Evolutionary conservation across 2,888 invertebrate genomes (phyloP).

Genomic region (Mythimna lalbum): DNA sequence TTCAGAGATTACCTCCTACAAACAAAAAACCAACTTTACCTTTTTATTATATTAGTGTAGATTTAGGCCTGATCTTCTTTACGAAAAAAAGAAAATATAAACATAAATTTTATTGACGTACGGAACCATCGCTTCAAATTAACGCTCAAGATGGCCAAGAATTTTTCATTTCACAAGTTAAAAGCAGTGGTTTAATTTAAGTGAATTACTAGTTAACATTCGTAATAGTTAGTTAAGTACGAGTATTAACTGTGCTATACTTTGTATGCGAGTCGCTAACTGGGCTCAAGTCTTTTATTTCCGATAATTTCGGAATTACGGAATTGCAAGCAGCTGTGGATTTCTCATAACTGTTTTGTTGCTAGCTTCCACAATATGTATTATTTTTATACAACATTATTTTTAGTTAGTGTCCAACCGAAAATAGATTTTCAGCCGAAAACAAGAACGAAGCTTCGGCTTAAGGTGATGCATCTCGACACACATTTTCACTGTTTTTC

Average conservation of each 20-base stretch:
- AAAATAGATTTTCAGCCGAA: too few relatives aligned
- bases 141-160: neutral
- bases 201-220: constrained; percentile 46
- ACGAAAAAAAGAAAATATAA: too few relatives aligned
- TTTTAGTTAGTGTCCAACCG: too few relatives aligned
- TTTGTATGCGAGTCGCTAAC: constrained; percentile 10
- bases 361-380: too few relatives aligned
- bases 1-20: too few relatives aligned
- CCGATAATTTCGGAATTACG: constrained; percentile 33
- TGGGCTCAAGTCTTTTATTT: constrained; percentile 26
- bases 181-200: constrained; percentile 54
- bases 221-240: constrained; percentile 42
- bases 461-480: too few relatives aligned
- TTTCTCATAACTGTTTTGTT: constrained; percentile 38
- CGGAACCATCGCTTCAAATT: constrained; percentile 25
- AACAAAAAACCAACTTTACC: too few relatives aligned
- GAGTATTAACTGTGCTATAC: constrained; percentile 33
- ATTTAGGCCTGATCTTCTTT: too few relatives aligned
- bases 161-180: constrained; percentile 41
- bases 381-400: neutral
- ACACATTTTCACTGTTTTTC: too few relatives aligned
- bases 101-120: neutral
- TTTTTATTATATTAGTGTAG: too few relatives aligned
- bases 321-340: constrained; percentile 25
- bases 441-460: too few relatives aligned